Evolutionary conservation across 2,113 vertebrate genomes (phyloP).

Genomic region (Miniopterus natalensis): DNA sequence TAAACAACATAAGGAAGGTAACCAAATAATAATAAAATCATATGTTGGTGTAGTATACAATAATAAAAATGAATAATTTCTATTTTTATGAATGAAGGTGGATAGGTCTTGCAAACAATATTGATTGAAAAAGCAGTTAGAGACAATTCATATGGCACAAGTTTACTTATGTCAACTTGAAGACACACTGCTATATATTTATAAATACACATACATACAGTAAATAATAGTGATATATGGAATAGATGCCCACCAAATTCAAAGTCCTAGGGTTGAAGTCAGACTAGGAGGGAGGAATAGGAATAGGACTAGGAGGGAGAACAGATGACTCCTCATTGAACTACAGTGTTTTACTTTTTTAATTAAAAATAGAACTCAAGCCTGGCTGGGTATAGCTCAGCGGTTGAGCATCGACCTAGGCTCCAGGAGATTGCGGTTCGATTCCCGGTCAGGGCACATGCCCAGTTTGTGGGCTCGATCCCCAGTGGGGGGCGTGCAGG

Average conservation of each 20-base stretch:
- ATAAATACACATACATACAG: background rate
- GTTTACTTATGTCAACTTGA: background rate
- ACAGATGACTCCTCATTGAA: background rate
- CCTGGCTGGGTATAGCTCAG: no score
- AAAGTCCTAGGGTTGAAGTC: background rate
- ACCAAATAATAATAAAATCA: background rate
- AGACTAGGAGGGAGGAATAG: background rate
- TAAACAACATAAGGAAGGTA: background rate
- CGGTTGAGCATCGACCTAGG: no score
- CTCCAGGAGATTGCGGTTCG: no score
- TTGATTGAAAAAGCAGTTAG: background rate
- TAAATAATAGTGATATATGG: background rate
- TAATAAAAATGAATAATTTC: constrained; percentile 16
- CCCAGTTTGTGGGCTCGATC: no score
- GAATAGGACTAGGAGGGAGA: background rate
- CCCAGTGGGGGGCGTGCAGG: no score
- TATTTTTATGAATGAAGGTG: constrained; percentile 40
- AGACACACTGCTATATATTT: background rate
- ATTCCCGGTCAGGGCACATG: no score
- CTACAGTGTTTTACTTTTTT: background rate
- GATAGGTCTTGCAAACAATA: background rate
- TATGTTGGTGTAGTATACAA: background rate
- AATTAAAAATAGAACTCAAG: background rate
- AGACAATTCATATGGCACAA: constrained; percentile 15
- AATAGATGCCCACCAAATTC: background rate